These are phyloP conservation scores for Chaetops frenatus DNA, from an alignment of 2,113 vertebrate species.

Conservation along the genomic window DNA sequence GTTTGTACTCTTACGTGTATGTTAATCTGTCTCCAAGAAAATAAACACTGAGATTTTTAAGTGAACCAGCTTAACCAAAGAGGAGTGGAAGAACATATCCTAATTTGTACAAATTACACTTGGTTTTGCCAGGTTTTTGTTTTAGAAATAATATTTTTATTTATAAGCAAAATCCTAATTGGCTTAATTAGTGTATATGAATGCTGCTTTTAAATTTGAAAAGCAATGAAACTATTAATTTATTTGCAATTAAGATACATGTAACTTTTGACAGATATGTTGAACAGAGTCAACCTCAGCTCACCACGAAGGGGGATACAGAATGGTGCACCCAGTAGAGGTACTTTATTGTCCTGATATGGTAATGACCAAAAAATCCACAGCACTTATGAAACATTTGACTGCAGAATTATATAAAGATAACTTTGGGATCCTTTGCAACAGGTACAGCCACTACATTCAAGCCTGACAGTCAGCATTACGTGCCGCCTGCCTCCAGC, in stretches of 20 bases:
- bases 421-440: conserved; percentile 62
- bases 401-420: neutral
- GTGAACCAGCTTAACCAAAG: neutral
- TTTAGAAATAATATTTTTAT: neutral
- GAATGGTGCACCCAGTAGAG: conserved; percentile 77
- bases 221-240: neutral
- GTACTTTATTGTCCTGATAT: conserved; percentile 66
- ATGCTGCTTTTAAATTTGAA: conserved; percentile 19
- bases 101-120: neutral
- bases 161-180: neutral
- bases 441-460: conserved; percentile 69
- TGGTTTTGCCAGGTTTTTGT: neutral
- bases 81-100: neutral
- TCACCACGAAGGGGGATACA: conserved; percentile 71
- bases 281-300: conserved; percentile 75
- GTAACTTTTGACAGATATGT: conserved; percentile 76
- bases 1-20: neutral
- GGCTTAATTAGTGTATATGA: neutral
- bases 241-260: conserved; percentile 44
- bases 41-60: neutral
- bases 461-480: conserved; percentile 69
- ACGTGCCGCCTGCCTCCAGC: conserved; percentile 56
- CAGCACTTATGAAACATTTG: conserved; percentile 2
- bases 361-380: conserved; percentile 42
- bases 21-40: neutral